These are phyloP conservation scores for Hypomesus transpacificus DNA, from an alignment of 2,113 vertebrate genomes.

Conservation along the genomic window DNA sequence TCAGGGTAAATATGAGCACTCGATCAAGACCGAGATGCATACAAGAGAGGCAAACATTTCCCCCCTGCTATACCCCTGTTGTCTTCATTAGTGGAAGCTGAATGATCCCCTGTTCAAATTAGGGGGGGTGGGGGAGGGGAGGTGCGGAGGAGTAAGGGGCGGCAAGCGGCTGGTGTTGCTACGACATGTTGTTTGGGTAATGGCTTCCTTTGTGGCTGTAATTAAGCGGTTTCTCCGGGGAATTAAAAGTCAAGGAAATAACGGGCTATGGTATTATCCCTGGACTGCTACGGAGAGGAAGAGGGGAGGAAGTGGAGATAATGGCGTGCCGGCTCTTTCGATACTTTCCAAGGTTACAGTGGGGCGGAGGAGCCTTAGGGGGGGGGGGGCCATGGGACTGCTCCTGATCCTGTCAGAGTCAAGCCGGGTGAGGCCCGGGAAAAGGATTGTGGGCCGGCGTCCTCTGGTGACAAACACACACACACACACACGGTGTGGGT, in stretches of 20 bases:
- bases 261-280: conserved; percentile 19
- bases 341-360: conserved; percentile 36
- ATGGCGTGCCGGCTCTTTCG: not conserved
- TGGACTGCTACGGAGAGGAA: conserved; percentile 2
- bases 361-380: conserved; percentile 17
- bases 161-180: not conserved
- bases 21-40: conserved; percentile 4
- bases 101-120: conserved; percentile 44
- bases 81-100: conserved; percentile 48
- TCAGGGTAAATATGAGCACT: conserved; percentile 1
- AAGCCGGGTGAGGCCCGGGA: not conserved
- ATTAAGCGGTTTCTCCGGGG: conserved; percentile 44
- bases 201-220: conserved; percentile 43
- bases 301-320: not conserved
- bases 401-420: not conserved
- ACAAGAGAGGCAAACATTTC: not conserved
- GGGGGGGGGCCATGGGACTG: conserved; percentile 19
- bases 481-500: conserved; percentile 11
- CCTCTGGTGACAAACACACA: conserved; percentile 24
- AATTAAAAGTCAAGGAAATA: conserved; percentile 33
- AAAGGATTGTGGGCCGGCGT: not conserved
- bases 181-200: conserved; percentile 44
- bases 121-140: conserved; percentile 28
- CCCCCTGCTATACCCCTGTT: conserved; percentile 22
- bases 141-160: not conserved